Conservation (phyloP, 2,797 vertebrate species). For the Myotis myotis region DNA sequence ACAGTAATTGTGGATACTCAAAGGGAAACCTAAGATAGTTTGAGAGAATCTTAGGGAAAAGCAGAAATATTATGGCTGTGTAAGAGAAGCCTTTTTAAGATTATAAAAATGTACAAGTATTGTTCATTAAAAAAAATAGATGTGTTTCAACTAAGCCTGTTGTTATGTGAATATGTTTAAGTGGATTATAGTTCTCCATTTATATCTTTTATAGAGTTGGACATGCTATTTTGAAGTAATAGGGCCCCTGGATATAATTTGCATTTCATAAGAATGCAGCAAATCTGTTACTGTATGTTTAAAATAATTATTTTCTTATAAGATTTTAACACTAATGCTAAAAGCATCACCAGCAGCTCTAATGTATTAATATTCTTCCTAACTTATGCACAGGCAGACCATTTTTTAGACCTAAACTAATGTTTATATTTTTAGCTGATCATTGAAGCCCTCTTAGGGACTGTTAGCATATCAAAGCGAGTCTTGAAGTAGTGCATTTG, state of each 20-base stretch:
- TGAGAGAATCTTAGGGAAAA: slow-evolving; percentile 28
- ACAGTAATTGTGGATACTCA: background rate
- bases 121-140: slow-evolving; percentile 48
- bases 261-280: slow-evolving; percentile 65
- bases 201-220: slow-evolving; percentile 73
- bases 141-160: slow-evolving; percentile 52
- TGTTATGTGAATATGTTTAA: slow-evolving; percentile 67
- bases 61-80: slow-evolving; percentile 30
- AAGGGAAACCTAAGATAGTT: background rate
- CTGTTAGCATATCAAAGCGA: slow-evolving; percentile 20
- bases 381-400: slow-evolving; percentile 29
- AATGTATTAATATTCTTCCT: slow-evolving; percentile 38
- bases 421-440: slow-evolving; percentile 52
- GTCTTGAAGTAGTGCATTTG: background rate
- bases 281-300: slow-evolving; percentile 60
- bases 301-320: slow-evolving; percentile 70
- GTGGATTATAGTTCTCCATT: slow-evolving; percentile 68
- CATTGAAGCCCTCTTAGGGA: slow-evolving; percentile 19
- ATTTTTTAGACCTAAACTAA: slow-evolving; percentile 50
- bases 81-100: slow-evolving; percentile 54
- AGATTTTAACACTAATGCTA: slow-evolving; percentile 52
- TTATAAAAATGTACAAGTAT: slow-evolving; percentile 47
- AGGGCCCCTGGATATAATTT: slow-evolving; percentile 69
- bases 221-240: slow-evolving; percentile 56
- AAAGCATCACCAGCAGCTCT: slow-evolving; percentile 51